A percentile compares a stretch with the other conserved stretches of the same genome.
phyloP scores from a whole-genome alignment of 2,797 vertebrate species.

The Falco columbarius region DNA sequence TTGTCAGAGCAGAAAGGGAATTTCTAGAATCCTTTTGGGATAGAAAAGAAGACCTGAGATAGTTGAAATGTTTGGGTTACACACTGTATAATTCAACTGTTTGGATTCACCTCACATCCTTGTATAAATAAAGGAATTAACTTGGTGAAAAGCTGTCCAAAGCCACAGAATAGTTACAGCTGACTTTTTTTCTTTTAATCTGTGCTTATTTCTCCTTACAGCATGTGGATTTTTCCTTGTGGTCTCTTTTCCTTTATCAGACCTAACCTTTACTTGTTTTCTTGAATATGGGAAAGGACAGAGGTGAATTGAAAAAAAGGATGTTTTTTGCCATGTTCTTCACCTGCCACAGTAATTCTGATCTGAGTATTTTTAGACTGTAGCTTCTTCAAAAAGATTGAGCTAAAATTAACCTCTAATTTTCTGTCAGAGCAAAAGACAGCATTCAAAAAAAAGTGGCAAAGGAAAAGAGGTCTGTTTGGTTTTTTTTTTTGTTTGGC shows the following conservation, averaged over 20 bases:
- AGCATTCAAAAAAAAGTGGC: background rate
- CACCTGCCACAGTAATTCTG: background rate
- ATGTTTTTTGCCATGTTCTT: background rate
- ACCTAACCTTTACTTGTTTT: background rate
- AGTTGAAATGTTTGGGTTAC: background rate
- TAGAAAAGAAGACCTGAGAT: background rate
- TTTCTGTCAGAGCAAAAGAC: background rate
- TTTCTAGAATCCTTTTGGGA: background rate
- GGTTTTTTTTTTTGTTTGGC: background rate
- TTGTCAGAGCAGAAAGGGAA: background rate
- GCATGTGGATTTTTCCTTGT: background rate
- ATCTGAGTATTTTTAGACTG: background rate
- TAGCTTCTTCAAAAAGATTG: background rate
- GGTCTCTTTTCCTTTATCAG: background rate
- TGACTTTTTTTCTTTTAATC: background rate
- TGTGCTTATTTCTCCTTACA: background rate
- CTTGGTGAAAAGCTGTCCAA: background rate
- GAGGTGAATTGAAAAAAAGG: background rate
- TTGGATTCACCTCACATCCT: background rate
- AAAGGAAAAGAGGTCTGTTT: background rate
- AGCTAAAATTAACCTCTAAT: background rate
- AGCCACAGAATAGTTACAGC: background rate
- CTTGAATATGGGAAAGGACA: background rate
- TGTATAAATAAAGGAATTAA: constrained; percentile 38
- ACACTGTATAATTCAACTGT: background rate